These are phyloP conservation scores for Stegana nigrithorax DNA, from an alignment of 2,888 invertebrate species.

Conservation along the genomic window DNA sequence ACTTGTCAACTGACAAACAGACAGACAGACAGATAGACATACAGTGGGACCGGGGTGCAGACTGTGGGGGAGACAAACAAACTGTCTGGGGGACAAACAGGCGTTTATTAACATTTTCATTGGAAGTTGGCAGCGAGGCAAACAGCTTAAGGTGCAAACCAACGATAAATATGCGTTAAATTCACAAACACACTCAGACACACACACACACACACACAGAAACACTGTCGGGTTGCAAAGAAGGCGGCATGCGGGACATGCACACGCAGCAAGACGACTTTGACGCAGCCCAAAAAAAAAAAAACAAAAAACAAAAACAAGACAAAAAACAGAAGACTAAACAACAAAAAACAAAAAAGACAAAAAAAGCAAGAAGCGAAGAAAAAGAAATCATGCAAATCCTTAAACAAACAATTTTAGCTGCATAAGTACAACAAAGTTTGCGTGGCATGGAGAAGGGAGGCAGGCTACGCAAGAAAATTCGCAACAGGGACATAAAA, in stretches of 20 bases:
- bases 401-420: conserved; percentile 59
- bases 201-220: background rate
- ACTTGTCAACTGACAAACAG: conserved; percentile 14
- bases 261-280: background rate
- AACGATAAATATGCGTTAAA: conserved; percentile 60
- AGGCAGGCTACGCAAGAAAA: background rate
- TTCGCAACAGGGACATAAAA: background rate
- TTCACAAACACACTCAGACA: conserved; percentile 44
- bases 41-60: background rate
- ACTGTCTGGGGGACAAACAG: no score
- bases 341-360: background rate
- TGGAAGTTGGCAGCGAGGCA: conserved; percentile 40
- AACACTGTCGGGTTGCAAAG: no score
- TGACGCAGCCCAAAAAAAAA: background rate
- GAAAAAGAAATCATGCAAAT: conserved; percentile 52
- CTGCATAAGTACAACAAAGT: no score
- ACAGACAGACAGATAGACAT: conserved; percentile 18
- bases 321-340: no score
- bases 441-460: background rate
- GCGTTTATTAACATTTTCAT: conserved; percentile 56
- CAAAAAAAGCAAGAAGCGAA: conserved; percentile 8
- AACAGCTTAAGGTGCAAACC: conserved; percentile 51
- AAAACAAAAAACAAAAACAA: background rate
- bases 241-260: conserved; percentile 15
- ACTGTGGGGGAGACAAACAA: background rate